Conservation (phyloP, 1,140 invertebrate genomes). For the Cherax quadricarinatus region DNA sequence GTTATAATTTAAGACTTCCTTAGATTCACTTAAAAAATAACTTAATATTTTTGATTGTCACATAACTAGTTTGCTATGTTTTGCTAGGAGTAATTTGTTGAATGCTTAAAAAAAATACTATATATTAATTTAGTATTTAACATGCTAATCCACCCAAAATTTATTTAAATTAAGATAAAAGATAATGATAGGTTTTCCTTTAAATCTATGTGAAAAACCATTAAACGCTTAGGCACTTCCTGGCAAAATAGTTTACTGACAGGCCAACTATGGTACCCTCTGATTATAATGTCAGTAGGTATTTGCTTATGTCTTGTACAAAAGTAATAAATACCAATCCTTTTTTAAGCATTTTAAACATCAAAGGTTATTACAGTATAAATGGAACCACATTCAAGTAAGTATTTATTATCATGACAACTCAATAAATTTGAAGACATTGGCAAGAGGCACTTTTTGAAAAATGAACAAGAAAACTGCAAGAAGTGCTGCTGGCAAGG, state of each 20-base stretch:
- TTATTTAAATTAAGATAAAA: slow-evolving; percentile 18
- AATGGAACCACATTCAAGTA: neutral
- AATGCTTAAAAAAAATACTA: neutral
- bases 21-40: slow-evolving; percentile 10
- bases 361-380: neutral
- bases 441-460: slow-evolving; percentile 33
- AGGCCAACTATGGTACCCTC: slow-evolving; percentile 51
- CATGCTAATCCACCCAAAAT: slow-evolving; percentile 16
- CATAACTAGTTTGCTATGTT: neutral
- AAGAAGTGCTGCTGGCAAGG: neutral
- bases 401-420: neutral
- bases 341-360: neutral
- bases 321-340: neutral
- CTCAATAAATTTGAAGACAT: neutral
- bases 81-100: neutral
- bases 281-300: neutral
- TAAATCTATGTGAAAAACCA: slow-evolving; percentile 23
- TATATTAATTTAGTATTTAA: neutral
- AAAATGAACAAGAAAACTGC: neutral
- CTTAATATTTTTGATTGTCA: slow-evolving; percentile 48
- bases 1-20: neutral
- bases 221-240: slow-evolving; percentile 61
- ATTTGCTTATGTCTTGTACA: neutral
- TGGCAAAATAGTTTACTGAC: slow-evolving; percentile 55
- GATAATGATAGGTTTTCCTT: slow-evolving; percentile 24